phyloP scores from a whole-genome alignment of 2,113 vertebrate genomes.

The Tragulus kanchil region DNA sequence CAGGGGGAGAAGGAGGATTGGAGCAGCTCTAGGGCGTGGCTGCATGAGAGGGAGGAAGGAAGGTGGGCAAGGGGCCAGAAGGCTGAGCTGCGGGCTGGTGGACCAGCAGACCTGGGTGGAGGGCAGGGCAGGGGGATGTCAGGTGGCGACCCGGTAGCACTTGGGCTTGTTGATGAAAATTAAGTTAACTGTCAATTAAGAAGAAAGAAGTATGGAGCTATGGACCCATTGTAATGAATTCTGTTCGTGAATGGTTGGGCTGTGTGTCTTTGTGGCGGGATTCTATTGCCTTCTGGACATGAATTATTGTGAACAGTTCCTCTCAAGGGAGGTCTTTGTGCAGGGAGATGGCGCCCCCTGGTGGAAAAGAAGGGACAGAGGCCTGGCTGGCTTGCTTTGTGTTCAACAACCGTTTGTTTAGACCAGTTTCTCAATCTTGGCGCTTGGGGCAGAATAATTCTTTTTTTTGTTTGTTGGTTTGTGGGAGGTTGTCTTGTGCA shows the following conservation, averaged over 20 bases:
- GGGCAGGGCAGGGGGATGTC: background rate
- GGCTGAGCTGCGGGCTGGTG: background rate
- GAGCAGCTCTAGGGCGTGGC: background rate
- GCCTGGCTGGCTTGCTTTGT: background rate
- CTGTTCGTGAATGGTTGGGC: background rate
- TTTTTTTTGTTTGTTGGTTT: background rate
- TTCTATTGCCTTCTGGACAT: background rate
- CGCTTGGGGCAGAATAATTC: background rate
- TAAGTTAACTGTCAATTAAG: background rate
- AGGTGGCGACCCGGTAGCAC: background rate
- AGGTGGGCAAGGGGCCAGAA: background rate
- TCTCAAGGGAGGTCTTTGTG: background rate
- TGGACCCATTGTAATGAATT: background rate
- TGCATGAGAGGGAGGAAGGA: background rate
- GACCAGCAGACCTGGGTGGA: background rate
- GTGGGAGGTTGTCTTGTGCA: background rate
- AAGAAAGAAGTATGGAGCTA: background rate
- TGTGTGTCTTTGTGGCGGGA: background rate
- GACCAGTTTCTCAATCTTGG: background rate
- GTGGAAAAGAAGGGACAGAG: constrained; percentile 3
- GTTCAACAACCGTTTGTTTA: background rate
- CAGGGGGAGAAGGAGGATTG: background rate
- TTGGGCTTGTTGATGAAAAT: background rate
- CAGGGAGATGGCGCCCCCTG: constrained; percentile 15
- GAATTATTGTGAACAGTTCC: background rate